phyloP scores from a whole-genome alignment of 1,140 invertebrate species.

The Thaumatotibia leucotreta region DNA sequence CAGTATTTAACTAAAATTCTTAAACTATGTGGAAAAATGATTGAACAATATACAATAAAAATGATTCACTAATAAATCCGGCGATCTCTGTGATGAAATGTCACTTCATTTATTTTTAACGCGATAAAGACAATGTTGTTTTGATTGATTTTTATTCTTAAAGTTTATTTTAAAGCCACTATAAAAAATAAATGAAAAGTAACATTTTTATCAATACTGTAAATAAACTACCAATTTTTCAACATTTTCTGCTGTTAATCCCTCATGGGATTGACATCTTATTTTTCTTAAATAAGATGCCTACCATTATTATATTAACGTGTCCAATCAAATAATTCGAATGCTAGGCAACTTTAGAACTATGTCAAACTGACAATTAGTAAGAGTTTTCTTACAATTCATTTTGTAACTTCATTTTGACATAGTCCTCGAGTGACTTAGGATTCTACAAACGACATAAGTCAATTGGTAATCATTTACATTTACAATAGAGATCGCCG shows the following conservation, averaged over 20 bases:
- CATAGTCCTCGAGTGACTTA: no score
- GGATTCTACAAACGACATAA: neutral
- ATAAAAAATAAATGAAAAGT: neutral
- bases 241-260: neutral
- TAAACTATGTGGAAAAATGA: conserved; percentile 74
- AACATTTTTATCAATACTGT: neutral
- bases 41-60: conserved; percentile 75
- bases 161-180: neutral
- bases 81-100: conserved; percentile 40
- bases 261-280: no score
- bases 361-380: no score
- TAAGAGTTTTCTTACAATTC: no score
- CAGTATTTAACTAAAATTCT: conserved; percentile 69
- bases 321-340: no score
- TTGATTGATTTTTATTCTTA: neutral
- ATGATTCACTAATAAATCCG: conserved; percentile 69
- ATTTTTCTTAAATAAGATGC: no score
- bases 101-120: neutral
- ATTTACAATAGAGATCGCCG: conserved; percentile 49
- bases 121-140: no score
- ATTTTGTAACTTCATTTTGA: no score
- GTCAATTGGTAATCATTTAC: conserved; percentile 28
- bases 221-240: neutral
- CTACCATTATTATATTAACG: no score
- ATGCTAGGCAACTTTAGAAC: no score